Conservation (phyloP, 2,113 vertebrate species). For the Mastomys natalensis region DNA sequence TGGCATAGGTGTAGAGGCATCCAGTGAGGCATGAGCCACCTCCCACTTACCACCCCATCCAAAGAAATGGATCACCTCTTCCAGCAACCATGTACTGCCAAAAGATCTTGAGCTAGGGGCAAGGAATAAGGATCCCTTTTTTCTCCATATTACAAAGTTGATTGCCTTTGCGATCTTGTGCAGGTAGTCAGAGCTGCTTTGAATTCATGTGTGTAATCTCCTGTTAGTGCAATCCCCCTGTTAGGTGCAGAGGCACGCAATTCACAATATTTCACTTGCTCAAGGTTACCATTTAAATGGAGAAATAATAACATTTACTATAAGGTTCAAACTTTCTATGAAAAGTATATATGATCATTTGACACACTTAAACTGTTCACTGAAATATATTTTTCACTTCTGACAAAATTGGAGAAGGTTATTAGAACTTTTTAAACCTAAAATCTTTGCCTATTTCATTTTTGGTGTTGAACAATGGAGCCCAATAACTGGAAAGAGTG, state of each 20-base stretch:
- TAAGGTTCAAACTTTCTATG: not conserved
- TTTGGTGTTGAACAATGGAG: not conserved
- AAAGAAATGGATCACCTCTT: not conserved
- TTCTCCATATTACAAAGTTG: not conserved
- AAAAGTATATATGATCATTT: not conserved
- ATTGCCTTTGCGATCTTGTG: not conserved
- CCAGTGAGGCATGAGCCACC: not conserved
- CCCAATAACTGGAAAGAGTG: not conserved
- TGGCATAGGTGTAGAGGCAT: too few relatives aligned
- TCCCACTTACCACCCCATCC: too few relatives aligned
- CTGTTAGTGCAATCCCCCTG: not conserved
- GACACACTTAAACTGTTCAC: slow-evolving; percentile 5
- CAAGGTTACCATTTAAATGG: not conserved
- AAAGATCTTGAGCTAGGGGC: not conserved
- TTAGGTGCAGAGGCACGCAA: not conserved
- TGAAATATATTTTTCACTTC: not conserved
- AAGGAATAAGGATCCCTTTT: not conserved
- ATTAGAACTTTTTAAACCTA: not conserved
- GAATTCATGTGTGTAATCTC: not conserved
- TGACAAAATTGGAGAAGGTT: not conserved
- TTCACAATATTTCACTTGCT: not conserved
- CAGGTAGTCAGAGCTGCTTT: too few relatives aligned
- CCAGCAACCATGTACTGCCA: too few relatives aligned
- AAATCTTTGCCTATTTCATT: not conserved
- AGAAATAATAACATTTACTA: not conserved